A percentile compares a stretch with the other conserved stretches of the same genome.
phyloP scores from a whole-genome alignment of 2,797 vertebrate species.

The Silurus lanzhouensis region DNA sequence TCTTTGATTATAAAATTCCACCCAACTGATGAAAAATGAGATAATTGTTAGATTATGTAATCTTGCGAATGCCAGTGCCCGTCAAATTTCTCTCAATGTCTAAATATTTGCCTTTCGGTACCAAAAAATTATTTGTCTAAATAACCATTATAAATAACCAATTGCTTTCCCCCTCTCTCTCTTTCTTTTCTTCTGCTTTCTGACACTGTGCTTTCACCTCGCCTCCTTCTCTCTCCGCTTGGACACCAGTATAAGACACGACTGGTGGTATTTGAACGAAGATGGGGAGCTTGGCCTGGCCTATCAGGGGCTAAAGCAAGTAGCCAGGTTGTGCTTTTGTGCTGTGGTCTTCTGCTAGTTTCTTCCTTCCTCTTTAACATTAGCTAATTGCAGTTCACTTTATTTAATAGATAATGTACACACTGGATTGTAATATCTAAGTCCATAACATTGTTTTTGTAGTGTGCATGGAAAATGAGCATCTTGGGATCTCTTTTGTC shows the following conservation, averaged over 20 bases:
- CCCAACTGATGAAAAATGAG: too few species aligned
- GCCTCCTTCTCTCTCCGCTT: constrained; percentile 60
- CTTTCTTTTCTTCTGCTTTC: constrained; percentile 18
- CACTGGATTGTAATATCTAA: constrained; percentile 4
- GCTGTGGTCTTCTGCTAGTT: constrained; percentile 41
- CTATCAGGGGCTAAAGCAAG: constrained; percentile 93
- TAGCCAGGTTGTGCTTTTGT: constrained; percentile 83
- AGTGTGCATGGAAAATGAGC: neutral
- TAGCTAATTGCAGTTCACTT: neutral
- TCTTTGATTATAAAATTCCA: too few species aligned
- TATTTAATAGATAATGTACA: neutral
- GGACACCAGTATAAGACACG: constrained; percentile 83
- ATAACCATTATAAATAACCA: constrained; percentile 21
- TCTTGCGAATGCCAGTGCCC: too few species aligned
- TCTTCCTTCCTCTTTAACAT: constrained; percentile 10
- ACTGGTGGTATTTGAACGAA: constrained; percentile 91
- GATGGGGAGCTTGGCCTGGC: constrained; percentile 93
- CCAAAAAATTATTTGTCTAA: neutral
- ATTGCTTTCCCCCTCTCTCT: constrained; percentile 14
- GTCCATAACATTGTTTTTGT: neutral
- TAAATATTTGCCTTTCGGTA: neutral
- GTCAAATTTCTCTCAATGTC: neutral
- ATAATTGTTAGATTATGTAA: too few species aligned
- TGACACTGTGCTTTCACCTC: constrained; percentile 10
- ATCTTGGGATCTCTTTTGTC: neutral